Base-by-base conservation (phyloP, 2,797 vertebrate genomes). In the Propithecus deckenii region DNA sequence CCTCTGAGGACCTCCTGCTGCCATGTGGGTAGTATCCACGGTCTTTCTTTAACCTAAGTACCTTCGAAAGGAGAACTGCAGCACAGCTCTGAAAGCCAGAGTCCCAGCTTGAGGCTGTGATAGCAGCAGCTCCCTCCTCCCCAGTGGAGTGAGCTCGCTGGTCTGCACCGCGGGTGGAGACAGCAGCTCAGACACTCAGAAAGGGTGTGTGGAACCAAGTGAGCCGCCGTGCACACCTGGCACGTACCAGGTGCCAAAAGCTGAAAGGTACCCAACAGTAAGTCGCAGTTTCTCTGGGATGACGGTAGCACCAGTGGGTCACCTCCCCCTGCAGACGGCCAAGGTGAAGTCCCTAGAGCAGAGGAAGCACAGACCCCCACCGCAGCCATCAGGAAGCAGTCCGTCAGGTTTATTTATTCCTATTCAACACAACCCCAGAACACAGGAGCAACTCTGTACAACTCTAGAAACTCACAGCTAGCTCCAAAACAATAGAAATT, bases 401-500 rank as follows among this genome's bases (percentile, higher is more conserved):
- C 96, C 22, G 0, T 95, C 97, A 94, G 76, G 87, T 98, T 98
- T 88, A 97, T 98, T 98, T 97, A 97, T 98, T 98, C 97, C 98
- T 98, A 98, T 96, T 97, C 91, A 96, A 98, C 95, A 97, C 91
- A 97, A 97, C 79, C 97, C 97, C 95, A 88, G 97, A 98, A 98
- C 98, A 98, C 94, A 97, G 98, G 98, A 98, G 87, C 96, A 98
- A 98, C 98, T 98, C 96, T 97, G 98, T 97, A 95, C 71, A 94
- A 97, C 97, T 98, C 97, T 98, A 98, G 97, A 98, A 98, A 98
- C 97, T 98, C 98, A 98, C 98, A 98, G 98, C 98, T 98, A 98
- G 97, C 97, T 98, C 98, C 98, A 96, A 98, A 98, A 99, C 98
- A 98, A 99, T 98, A 98, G 98, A 99, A 98, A 99, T 97, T 96